Evolutionary conservation across 2,797 vertebrate genomes (phyloP).

Genomic region (Pelodytes ibericus): DNA sequence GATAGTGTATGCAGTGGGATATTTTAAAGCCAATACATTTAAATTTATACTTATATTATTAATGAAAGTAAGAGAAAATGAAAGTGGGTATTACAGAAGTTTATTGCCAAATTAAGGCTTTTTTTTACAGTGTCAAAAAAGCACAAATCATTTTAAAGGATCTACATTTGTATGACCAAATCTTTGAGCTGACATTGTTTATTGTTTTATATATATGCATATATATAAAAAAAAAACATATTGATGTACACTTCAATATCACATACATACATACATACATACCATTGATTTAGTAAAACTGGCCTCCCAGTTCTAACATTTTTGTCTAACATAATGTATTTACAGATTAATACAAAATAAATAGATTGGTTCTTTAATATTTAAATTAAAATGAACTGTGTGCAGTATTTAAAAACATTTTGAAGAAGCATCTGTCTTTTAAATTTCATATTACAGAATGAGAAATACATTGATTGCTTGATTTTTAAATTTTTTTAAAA

Average conservation of each 20-base stretch:
- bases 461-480: constrained; percentile 63
- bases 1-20: neutral
- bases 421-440: constrained; percentile 67
- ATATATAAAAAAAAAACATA: constrained; percentile 70
- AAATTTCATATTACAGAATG: constrained; percentile 63
- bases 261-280: constrained; percentile 76
- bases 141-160: constrained; percentile 76
- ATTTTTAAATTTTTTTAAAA: constrained; percentile 62
- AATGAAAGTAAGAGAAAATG: too few relatives aligned
- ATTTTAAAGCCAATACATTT: neutral
- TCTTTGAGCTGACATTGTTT: constrained; percentile 72
- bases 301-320: constrained; percentile 74
- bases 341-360: constrained; percentile 62
- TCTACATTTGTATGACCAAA: constrained; percentile 67
- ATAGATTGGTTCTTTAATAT: constrained; percentile 70
- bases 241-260: constrained; percentile 79
- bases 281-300: constrained; percentile 79
- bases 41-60: neutral
- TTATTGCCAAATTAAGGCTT: constrained; percentile 76
- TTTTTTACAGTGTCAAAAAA: constrained; percentile 71
- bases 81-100: constrained; percentile 65
- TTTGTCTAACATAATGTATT: constrained; percentile 77
- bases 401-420: constrained; percentile 75
- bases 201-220: too few relatives aligned
- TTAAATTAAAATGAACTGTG: constrained; percentile 70